phyloP scores from a whole-genome alignment of 2,113 vertebrate species.

The Stigmatopora nigra region DNA sequence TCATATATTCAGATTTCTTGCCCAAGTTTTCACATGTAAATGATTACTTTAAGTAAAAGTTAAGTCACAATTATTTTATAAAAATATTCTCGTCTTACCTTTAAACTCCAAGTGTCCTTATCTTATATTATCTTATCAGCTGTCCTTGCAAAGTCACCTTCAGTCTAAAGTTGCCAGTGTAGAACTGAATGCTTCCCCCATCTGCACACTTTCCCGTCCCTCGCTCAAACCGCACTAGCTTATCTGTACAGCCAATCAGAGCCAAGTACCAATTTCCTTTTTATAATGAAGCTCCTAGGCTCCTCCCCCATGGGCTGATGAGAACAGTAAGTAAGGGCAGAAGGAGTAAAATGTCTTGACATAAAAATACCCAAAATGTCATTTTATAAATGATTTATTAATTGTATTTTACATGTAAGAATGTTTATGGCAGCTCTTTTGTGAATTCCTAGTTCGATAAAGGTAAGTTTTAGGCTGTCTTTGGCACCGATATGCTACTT shows the following conservation, averaged over 20 bases:
- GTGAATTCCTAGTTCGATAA: no score
- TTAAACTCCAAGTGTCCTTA: not conserved
- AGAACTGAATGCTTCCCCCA: slow-evolving; percentile 10
- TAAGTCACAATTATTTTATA: no score
- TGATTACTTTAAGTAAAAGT: no score
- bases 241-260: slow-evolving; percentile 55
- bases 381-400: no score
- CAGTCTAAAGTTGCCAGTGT: slow-evolving; percentile 47
- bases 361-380: no score
- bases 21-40: no score
- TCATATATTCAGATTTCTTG: no score
- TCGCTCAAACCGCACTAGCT: slow-evolving; percentile 31
- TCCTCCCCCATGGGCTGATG: slow-evolving; percentile 8
- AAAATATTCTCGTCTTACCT: slow-evolving; percentile 8
- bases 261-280: slow-evolving; percentile 49
- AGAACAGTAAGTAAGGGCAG: slow-evolving; percentile 20
- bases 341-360: not conserved
- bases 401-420: no score
- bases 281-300: slow-evolving; percentile 51
- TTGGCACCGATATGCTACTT: no score
- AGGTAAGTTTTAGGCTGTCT: no score
- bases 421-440: no score
- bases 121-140: slow-evolving; percentile 8
- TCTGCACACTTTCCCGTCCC: slow-evolving; percentile 16
- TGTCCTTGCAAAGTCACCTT: slow-evolving; percentile 56